A percentile compares a stretch with the other conserved stretches of the same genome.
These are phyloP conservation scores for Chironomus striatipennis DNA, from an alignment of 1,140 invertebrate species.

Conservation along the genomic window DNA sequence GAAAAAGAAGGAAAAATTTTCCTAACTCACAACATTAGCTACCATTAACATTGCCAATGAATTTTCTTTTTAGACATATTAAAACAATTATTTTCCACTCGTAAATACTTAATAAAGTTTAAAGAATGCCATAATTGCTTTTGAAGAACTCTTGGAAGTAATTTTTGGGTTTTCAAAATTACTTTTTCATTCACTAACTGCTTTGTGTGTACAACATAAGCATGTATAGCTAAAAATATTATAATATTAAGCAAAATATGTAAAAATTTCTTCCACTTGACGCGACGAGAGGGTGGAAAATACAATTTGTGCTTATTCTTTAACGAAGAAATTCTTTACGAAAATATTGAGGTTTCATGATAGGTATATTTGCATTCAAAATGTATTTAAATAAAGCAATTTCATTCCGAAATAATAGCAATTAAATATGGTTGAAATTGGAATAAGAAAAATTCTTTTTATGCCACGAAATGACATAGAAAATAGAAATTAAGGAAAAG, in stretches of 20 bases:
- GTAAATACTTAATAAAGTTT: conserved; percentile 24
- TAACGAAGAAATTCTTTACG: neutral
- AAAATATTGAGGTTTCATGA: conserved; percentile 19
- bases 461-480: neutral
- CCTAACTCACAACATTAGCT: neutral
- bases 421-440: conserved; percentile 13
- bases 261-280: no score
- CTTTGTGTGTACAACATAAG: neutral
- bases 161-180: conserved; percentile 21
- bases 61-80: neutral
- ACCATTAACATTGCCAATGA: neutral
- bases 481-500: neutral
- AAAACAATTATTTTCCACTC: conserved; percentile 20
- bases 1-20: no score
- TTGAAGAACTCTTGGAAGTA: neutral
- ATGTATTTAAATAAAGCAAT: conserved; percentile 9
- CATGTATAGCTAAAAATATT: neutral
- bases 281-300: neutral
- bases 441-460: neutral
- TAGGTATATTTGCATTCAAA: conserved; percentile 9
- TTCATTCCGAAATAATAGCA: neutral
- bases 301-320: neutral
- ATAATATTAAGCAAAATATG: conserved; percentile 1
- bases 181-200: neutral
- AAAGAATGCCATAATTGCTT: conserved; percentile 22